Evolutionary conservation across 35 echinoderm and acorn worm genomes (phyloP), one percentile per base, ranked within the genome.

Genomic region (Ophiothrix spiculata): DNA sequence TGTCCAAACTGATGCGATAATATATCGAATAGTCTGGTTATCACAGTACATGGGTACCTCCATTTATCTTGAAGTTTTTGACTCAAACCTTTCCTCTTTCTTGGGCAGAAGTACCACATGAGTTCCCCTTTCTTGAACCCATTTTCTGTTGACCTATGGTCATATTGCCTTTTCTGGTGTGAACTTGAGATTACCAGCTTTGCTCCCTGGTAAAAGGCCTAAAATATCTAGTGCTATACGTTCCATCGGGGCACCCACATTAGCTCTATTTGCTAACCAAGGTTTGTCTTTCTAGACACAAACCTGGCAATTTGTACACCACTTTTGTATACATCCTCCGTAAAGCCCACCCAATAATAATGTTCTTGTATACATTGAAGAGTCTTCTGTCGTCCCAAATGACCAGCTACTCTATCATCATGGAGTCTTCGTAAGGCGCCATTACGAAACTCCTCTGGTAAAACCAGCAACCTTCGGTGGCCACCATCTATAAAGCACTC

Each of bases 211-310:
- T 16, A 89, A 56, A 2, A 81, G 86, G 33, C 86, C 79, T 25
- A 93, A 19, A n/a, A 93, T 74, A 39, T 93, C 86, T 14, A 93
- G 77, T 31, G 91, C 86, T 41, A 93, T 29, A 32, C 75, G 69
- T 4, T 54, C 75, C 28, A 36, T 75, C 0, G 36, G 88, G 8
- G 45, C 8, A 54, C 91, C 82, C 8, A 88, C 21, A 36, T 19
- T 10, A 35, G 77, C 86, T 54, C 78, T 8, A n/a, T 39, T 33
- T 54, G 45, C 8, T 8, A 21, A 21, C 21, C 21, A 11, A 54
- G 21, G 45, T 54, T 54, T 54, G 45, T 54, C 45, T 21, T 54
- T 54, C 21, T 54, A 21, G 8, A 21, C 45, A 21, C 45, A 54
- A 8, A 11, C 21, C 8, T 8, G 45, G 21, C 45, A 32, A 8